phyloP scores from a whole-genome alignment of 2,113 vertebrate species.

The Kryptolebias marmoratus region DNA sequence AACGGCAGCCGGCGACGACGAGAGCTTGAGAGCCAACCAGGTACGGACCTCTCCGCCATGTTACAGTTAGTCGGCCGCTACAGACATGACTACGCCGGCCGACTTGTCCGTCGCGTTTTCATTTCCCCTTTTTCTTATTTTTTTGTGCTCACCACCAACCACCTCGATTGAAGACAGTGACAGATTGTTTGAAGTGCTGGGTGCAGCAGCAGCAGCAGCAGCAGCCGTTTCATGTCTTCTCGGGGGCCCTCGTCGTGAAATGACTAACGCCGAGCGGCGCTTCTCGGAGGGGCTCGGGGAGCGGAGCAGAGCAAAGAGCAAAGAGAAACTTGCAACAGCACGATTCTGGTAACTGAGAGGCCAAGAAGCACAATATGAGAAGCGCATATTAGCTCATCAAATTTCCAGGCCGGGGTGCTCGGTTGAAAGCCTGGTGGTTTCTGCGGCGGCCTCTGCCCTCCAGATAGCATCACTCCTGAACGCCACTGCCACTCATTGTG shows the following conservation, averaged over 20 bases:
- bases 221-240: conserved; percentile 16
- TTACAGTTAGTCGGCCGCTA: conserved; percentile 66
- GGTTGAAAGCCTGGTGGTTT: conserved; percentile 76
- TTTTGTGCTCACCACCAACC: too few species aligned
- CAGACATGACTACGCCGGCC: conserved; percentile 51
- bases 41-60: conserved; percentile 46
- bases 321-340: conserved; percentile 54
- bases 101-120: conserved; percentile 43
- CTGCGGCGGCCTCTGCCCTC: conserved; percentile 68
- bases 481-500: conserved; percentile 66
- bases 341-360: conserved; percentile 74
- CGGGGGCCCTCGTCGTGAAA: conserved; percentile 35
- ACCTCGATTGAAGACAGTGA: conserved; percentile 40
- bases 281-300: background rate
- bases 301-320: background rate
- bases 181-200: conserved; percentile 29
- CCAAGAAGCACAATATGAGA: conserved; percentile 66
- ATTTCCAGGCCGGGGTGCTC: conserved; percentile 72
- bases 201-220: background rate
- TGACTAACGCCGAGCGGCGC: conserved; percentile 46
- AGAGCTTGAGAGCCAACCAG: conserved; percentile 41
- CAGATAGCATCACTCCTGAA: conserved; percentile 62
- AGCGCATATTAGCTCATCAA: conserved; percentile 66
- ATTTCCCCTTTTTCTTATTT: conserved; percentile 62
- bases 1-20: conserved; percentile 41